Evolutionary conservation across 2,797 vertebrate species (phyloP).

Genomic region (Hypotaenidia philippensis): DNA sequence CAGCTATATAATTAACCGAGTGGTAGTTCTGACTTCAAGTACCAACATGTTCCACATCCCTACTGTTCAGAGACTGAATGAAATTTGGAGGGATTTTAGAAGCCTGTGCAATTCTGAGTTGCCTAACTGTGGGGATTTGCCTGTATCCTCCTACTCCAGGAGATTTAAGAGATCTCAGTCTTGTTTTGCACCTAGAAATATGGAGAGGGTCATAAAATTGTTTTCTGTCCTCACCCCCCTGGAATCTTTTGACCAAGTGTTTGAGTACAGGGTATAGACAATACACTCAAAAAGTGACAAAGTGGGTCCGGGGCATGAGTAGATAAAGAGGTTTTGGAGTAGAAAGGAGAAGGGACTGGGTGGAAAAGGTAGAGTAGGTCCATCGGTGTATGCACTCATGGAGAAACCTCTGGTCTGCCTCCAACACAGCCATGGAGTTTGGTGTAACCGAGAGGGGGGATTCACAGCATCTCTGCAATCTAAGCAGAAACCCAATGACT

Average conservation of each 20-base stretch:
- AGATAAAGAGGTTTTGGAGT: not conserved
- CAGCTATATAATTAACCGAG: conserved; percentile 52
- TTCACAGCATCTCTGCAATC: not conserved
- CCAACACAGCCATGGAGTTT: not conserved
- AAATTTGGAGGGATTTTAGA: not conserved
- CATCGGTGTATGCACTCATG: not conserved
- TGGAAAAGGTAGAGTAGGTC: not conserved
- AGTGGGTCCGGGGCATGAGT: not conserved
- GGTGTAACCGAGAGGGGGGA: not conserved
- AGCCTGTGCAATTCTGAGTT: not conserved
- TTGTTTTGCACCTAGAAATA: not conserved
- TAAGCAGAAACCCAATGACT: not conserved
- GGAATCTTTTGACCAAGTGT: not conserved
- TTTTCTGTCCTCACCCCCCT: not conserved
- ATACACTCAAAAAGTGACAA: not conserved
- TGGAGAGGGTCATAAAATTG: not conserved
- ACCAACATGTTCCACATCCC: not conserved
- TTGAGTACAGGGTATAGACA: not conserved
- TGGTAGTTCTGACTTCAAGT: conserved; percentile 47
- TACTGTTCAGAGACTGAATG: not conserved
- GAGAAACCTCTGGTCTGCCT: not conserved
- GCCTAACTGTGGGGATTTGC: not conserved
- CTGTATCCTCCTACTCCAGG: not conserved
- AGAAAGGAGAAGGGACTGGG: not conserved
- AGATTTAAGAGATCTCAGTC: not conserved